These are phyloP conservation scores for Flexamia atlantica DNA, from an alignment of 2,888 invertebrate species.

Conservation along the genomic window DNA sequence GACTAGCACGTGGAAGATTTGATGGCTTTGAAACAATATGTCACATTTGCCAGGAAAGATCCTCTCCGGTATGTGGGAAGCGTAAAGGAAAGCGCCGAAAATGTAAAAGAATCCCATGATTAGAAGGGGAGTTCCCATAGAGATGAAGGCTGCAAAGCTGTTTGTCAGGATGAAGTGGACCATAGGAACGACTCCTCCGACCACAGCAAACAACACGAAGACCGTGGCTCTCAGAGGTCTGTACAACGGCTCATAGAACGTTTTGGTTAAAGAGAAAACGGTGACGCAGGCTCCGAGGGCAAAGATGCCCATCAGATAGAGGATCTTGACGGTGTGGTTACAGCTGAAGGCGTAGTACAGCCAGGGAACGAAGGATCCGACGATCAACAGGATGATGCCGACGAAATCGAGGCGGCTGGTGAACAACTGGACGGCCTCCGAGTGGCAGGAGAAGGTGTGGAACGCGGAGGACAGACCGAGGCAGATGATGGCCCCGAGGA, in stretches of 20 bases:
- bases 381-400: slow-evolving; percentile 97
- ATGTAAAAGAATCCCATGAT: slow-evolving; percentile 97
- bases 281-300: slow-evolving; percentile 95
- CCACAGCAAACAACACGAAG: slow-evolving; percentile 97
- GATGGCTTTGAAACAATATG: slow-evolving; percentile 99
- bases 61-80: slow-evolving; percentile 96
- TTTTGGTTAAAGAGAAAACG: slow-evolving; percentile 97
- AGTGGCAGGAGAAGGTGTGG: slow-evolving; percentile 98
- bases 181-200: slow-evolving; percentile 98
- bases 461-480: slow-evolving; percentile 97
- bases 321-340: slow-evolving; percentile 94
- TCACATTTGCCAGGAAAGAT: slow-evolving; percentile 98
- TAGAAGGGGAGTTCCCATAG: slow-evolving; percentile 92
- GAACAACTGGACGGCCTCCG: slow-evolving; percentile 95
- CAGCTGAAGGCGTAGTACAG: slow-evolving; percentile 99
- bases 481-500: slow-evolving; percentile 96
- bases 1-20: slow-evolving; percentile 99
- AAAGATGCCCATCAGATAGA: slow-evolving; percentile 94
- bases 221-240: slow-evolving; percentile 95
- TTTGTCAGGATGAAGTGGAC: slow-evolving; percentile 97
- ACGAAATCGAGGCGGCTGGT: slow-evolving; percentile 99
- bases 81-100: slow-evolving; percentile 97
- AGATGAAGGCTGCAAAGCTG: slow-evolving; percentile 96
- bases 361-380: slow-evolving; percentile 99
- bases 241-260: slow-evolving; percentile 95